These are phyloP conservation scores for Ciona savignyi DNA, from an alignment of 23 tunicate genomes.

Conservation along the genomic window DNA sequence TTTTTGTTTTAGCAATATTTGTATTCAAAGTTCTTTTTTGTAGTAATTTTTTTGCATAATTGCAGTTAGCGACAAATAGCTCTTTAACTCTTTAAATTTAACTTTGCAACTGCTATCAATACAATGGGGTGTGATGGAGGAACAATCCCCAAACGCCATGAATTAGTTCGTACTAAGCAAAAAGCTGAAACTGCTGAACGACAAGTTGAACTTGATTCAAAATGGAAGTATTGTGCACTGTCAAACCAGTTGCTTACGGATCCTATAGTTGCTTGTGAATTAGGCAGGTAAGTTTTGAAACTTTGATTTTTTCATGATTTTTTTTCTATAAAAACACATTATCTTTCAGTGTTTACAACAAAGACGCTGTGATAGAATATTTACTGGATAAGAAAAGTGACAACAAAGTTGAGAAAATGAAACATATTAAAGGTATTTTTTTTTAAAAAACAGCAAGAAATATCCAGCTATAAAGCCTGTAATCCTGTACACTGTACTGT, in stretches of 20 bases:
- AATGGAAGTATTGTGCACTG: constrained; percentile 78
- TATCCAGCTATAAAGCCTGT: background rate
- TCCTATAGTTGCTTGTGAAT: constrained; percentile 87
- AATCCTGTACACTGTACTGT: background rate
- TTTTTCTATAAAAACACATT: background rate
- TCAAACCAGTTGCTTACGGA: constrained; percentile 53
- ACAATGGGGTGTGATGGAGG: constrained; percentile 99
- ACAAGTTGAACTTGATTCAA: constrained; percentile 40
- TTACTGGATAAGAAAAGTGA: constrained; percentile 49
- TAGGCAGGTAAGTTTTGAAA: constrained; percentile 38
- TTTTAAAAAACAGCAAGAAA: background rate
- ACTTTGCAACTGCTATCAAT: too few relatives aligned
- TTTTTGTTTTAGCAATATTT: too few relatives aligned
- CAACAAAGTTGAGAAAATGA: constrained; percentile 28
- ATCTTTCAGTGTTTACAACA: constrained; percentile 59
- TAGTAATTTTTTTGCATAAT: too few relatives aligned
- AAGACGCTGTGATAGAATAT: constrained; percentile 85
- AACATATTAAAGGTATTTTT: constrained; percentile 88
- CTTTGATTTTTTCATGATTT: background rate
- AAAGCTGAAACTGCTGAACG: constrained; percentile 80
- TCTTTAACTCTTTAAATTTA: too few relatives aligned
- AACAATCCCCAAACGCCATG: constrained; percentile 91
- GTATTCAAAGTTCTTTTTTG: too few relatives aligned
- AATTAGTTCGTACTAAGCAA: constrained; percentile 68
- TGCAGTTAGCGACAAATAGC: too few relatives aligned